These are phyloP conservation scores for Gymnosoma rotundatum DNA, from an alignment of 2,888 invertebrate species.

Conservation along the genomic window DNA sequence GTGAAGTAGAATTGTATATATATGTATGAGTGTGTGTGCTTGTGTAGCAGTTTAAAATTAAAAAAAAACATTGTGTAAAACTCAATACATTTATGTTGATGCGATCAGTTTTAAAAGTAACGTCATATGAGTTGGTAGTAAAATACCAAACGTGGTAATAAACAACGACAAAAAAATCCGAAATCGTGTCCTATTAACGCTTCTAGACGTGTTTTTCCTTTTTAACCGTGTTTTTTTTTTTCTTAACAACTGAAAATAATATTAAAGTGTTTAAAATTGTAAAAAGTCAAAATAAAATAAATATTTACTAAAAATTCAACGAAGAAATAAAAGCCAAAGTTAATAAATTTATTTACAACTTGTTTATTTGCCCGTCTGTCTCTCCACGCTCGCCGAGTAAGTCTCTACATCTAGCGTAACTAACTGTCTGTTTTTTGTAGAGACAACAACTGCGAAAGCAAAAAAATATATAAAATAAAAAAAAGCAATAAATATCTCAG, in stretches of 20 bases:
- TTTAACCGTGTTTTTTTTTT: constrained; percentile 6
- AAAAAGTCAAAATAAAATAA: constrained; percentile 22
- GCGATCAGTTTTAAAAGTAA: constrained; percentile 82
- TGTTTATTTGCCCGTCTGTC: constrained; percentile 35
- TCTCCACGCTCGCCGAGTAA: constrained; percentile 1
- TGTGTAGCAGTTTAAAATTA: constrained; percentile 19
- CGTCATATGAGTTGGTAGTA: constrained; percentile 75
- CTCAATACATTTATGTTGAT: constrained; percentile 76
- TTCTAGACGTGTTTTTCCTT: constrained; percentile 65
- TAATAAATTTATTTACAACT: constrained; percentile 58
- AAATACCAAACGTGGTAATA: constrained; percentile 56
- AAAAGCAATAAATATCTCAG: constrained; percentile 53
- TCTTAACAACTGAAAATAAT: not conserved
- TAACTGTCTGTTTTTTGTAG: constrained; percentile 8
- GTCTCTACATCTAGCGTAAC: constrained; percentile 18
- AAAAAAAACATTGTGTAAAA: constrained; percentile 64
- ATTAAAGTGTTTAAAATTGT: constrained; percentile 11
- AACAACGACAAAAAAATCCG: constrained; percentile 34
- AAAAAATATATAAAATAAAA: constrained; percentile 23
- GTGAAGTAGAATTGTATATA: constrained; percentile 21
- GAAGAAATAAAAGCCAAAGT: constrained; percentile 43
- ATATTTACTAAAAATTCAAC: constrained; percentile 55
- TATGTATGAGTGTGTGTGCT: constrained; percentile 9
- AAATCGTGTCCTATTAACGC: constrained; percentile 68
- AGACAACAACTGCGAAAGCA: constrained; percentile 50